Conservation (phyloP, 2,888 invertebrate species). For the Electrophaes corylata region DNA sequence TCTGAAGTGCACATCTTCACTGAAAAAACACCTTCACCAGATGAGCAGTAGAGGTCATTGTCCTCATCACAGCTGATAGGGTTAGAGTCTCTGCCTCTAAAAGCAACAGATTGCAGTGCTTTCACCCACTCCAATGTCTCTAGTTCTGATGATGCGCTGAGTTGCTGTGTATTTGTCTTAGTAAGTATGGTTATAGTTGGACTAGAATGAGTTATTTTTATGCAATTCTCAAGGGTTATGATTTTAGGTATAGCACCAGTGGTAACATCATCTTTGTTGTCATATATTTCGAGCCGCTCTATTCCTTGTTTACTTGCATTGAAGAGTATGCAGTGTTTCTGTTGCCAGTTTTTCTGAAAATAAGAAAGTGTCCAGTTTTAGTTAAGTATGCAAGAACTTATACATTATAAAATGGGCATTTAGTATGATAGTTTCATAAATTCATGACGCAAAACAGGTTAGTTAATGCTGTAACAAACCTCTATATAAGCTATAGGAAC, state of each 20-base stretch:
- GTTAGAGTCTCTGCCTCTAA: slow-evolving; percentile 86
- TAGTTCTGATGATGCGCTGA: slow-evolving; percentile 85
- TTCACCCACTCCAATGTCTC: slow-evolving; percentile 91
- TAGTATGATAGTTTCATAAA: slow-evolving; percentile 19
- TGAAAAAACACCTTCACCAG: slow-evolving; percentile 91
- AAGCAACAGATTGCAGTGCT: slow-evolving; percentile 92
- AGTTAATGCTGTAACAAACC: slow-evolving; percentile 23
- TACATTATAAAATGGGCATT: slow-evolving; percentile 15
- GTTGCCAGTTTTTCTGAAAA: slow-evolving; percentile 92
- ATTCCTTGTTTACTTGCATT: slow-evolving; percentile 94
- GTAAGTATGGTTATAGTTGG: slow-evolving; percentile 89
- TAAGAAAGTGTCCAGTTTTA: slow-evolving; percentile 15
- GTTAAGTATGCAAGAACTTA: too few species aligned
- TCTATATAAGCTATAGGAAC: slow-evolving; percentile 25
- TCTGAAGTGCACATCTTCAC: slow-evolving; percentile 91
- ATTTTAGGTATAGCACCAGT: slow-evolving; percentile 88
- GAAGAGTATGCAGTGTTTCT: slow-evolving; percentile 90
- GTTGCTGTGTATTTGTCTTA: slow-evolving; percentile 88
- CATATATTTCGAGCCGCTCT: slow-evolving; percentile 93
- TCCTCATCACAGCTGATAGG: slow-evolving; percentile 90
- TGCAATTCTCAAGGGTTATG: slow-evolving; percentile 93
- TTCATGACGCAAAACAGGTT: slow-evolving; percentile 35
- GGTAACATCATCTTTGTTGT: slow-evolving; percentile 89
- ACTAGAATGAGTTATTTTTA: slow-evolving; percentile 90
- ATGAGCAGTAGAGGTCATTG: slow-evolving; percentile 94